Percentiles rank a stretch among this genome's conserved stretches.
These are phyloP conservation scores for Zaprionus bogoriensis DNA, from an alignment of 2,888 invertebrate species.

Conservation along the genomic window DNA sequence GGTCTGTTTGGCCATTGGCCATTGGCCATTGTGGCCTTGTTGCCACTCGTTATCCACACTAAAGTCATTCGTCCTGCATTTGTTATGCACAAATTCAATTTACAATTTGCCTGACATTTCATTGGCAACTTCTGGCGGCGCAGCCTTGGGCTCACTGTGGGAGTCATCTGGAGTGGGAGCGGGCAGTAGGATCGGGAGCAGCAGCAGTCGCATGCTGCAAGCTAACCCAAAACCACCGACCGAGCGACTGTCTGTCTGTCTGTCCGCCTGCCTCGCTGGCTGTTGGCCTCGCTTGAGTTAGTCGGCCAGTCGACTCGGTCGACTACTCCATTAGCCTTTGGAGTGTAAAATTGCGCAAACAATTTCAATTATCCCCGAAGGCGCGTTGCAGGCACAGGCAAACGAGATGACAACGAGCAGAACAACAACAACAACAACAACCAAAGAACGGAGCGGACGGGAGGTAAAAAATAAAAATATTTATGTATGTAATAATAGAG, in stretches of 20 bases:
- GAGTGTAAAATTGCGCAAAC: slow-evolving; percentile 80
- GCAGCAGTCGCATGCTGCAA: slow-evolving; percentile 13
- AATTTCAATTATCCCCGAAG: slow-evolving; percentile 79
- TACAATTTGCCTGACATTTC: slow-evolving; percentile 71
- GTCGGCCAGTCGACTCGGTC: slow-evolving; percentile 70
- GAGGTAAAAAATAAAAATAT: slow-evolving; percentile 47
- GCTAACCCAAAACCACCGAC: slow-evolving; percentile 33
- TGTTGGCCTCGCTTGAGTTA: slow-evolving; percentile 59
- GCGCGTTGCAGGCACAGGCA: slow-evolving; percentile 63
- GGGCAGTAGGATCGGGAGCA: slow-evolving; percentile 17
- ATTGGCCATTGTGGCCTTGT: slow-evolving; percentile 22
- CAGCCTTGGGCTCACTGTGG: slow-evolving; percentile 52
- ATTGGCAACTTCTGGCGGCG: slow-evolving; percentile 65
- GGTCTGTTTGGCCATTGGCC: slow-evolving; percentile 19
- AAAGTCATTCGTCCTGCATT: slow-evolving; percentile 66
- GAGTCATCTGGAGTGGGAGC: slow-evolving; percentile 44
- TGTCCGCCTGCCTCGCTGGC: slow-evolving; percentile 19
- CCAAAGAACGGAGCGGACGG: no score
- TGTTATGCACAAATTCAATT: slow-evolving; percentile 71
- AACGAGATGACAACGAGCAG: slow-evolving; percentile 47
- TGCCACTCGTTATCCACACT: slow-evolving; percentile 42
- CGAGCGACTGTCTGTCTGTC: slow-evolving; percentile 20
- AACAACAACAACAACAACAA: slow-evolving; percentile 48
- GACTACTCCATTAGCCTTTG: slow-evolving; percentile 77
- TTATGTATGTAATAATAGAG: slow-evolving; percentile 64